These are phyloP conservation scores for Mola mola DNA, from an alignment of 2,113 vertebrate genomes.

Conservation along the genomic window DNA sequence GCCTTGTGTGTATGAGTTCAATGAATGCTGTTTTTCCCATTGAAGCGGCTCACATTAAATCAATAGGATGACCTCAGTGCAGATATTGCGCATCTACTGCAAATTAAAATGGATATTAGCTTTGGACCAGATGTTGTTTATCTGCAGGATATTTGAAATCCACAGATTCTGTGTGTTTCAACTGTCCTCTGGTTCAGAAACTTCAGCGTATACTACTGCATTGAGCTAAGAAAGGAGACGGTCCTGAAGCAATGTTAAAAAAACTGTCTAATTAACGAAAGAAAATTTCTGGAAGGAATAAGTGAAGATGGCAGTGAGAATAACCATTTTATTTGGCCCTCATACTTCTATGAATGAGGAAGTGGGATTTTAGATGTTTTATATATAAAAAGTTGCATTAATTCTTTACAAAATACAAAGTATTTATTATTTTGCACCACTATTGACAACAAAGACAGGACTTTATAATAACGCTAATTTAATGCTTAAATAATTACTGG, in stretches of 20 bases:
- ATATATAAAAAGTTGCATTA: too few species aligned
- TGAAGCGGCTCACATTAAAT: slow-evolving; percentile 55
- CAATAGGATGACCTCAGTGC: slow-evolving; percentile 62
- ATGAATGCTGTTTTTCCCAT: slow-evolving; percentile 47
- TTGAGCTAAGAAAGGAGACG: neutral
- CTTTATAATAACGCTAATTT: too few species aligned
- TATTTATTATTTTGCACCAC: too few species aligned
- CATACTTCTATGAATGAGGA: too few species aligned
- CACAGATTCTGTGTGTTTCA: slow-evolving; percentile 4
- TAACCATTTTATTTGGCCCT: too few species aligned
- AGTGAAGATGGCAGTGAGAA: too few species aligned
- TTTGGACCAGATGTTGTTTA: slow-evolving; percentile 59
- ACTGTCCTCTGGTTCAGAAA: slow-evolving; percentile 1
- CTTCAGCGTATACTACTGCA: slow-evolving; percentile 7
- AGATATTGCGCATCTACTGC: slow-evolving; percentile 49
- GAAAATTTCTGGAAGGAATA: neutral
- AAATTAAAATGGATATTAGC: slow-evolving; percentile 69
- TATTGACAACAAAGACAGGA: too few species aligned
- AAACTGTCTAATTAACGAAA: slow-evolving; percentile 1
- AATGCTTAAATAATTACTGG: too few species aligned
- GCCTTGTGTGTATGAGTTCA: slow-evolving; percentile 34
- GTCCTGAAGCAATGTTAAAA: neutral
- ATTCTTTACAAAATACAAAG: too few species aligned
- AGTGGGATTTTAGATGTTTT: too few species aligned
- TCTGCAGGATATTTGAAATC: slow-evolving; percentile 50